A percentile compares a stretch with the other conserved stretches of the same genome.
These are phyloP conservation scores for Heliconius ismenius DNA, from an alignment of 2,888 invertebrate species.

Conservation along the genomic window DNA sequence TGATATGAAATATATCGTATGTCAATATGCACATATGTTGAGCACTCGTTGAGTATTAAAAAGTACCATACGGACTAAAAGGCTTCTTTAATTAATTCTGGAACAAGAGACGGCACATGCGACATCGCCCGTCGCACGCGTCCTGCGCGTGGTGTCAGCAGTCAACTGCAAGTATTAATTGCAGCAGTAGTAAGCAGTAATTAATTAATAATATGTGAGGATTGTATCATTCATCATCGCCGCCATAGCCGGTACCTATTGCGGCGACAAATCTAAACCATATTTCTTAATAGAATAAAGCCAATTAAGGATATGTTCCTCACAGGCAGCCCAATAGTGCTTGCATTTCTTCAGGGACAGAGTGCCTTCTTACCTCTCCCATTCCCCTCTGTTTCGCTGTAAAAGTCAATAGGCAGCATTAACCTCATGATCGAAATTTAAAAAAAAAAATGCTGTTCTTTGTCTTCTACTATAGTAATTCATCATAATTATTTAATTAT, in stretches of 20 bases:
- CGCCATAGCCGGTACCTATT: constrained; percentile 50
- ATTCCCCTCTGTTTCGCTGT: too few species aligned
- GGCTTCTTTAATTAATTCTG: constrained; percentile 75
- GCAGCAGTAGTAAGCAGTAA: constrained; percentile 66
- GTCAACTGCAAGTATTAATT: constrained; percentile 76
- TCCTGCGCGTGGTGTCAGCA: constrained; percentile 53
- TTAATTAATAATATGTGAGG: constrained; percentile 74
- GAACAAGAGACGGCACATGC: constrained; percentile 47
- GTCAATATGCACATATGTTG: background rate
- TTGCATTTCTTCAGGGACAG: too few species aligned
- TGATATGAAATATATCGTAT: background rate
- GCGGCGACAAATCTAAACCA: constrained; percentile 17
- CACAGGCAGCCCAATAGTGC: too few species aligned
- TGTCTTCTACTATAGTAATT: background rate
- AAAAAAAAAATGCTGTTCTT: background rate
- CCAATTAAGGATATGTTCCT: background rate
- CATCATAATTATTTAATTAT: background rate
- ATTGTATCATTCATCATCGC: constrained; percentile 67
- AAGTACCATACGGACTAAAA: constrained; percentile 48
- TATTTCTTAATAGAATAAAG: constrained; percentile 9
- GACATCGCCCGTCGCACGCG: constrained; percentile 48
- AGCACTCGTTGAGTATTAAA: background rate
- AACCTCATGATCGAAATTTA: too few species aligned
- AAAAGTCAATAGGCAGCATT: too few species aligned
- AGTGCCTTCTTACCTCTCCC: too few species aligned